Percentiles rank a stretch among this genome's conserved stretches.
phyloP scores from a whole-genome alignment of 1,140 invertebrate species.

The Anoplophora glabripennis region DNA sequence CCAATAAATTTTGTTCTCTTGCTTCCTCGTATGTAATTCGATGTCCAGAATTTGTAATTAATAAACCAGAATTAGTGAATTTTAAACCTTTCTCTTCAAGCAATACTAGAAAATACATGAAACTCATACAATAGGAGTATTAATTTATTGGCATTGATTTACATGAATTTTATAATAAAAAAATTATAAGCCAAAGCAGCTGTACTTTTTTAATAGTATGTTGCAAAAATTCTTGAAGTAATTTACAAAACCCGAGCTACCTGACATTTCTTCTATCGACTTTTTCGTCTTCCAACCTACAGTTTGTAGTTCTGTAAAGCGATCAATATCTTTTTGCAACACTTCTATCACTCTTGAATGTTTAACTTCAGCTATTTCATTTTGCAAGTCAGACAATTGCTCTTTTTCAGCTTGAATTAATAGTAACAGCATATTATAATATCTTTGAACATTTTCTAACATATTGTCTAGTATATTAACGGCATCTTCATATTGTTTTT shows the following conservation, averaged over 20 bases:
- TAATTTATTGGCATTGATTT: no score
- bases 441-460: conserved; percentile 20
- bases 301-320: conserved; percentile 20
- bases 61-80: conserved; percentile 21
- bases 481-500: conserved; percentile 23
- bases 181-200: no score
- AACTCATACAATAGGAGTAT: no score
- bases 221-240: background rate
- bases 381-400: background rate
- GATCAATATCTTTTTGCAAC: conserved; percentile 16
- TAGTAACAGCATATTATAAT: conserved; percentile 17
- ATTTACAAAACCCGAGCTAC: conserved; percentile 13
- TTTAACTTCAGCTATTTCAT: conserved; percentile 13
- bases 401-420: conserved; percentile 26
- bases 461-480: conserved; percentile 19
- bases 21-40: conserved; percentile 28
- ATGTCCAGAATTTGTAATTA: conserved; percentile 23
- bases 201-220: background rate
- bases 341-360: conserved; percentile 9
- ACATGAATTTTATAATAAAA: no score
- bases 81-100: conserved; percentile 24
- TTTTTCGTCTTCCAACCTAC: conserved; percentile 23
- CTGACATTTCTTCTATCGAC: conserved; percentile 23
- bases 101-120: conserved; percentile 5
- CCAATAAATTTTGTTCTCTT: conserved; percentile 25